Evolutionary conservation across 2,888 invertebrate species (phyloP), one percentile per base, ranked within the genome.

Genomic region (Athripsodes cinereus): DNA sequence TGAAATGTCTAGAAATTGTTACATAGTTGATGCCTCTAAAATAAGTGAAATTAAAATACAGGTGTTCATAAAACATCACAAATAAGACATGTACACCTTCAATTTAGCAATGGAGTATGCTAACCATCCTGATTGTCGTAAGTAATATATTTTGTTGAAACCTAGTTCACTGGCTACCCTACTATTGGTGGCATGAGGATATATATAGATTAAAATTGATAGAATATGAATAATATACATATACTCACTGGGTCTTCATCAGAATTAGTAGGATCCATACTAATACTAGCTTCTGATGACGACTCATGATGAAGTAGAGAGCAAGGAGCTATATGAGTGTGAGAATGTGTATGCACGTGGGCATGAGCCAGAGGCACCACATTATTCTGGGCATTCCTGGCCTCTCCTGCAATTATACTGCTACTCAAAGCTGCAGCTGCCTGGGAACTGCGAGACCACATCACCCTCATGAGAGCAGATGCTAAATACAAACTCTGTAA

Each of bases 391-490:
- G 21, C 71, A 58, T 58, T 68, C 70, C 65, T 71, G 66, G 44
- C 31, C 50, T 51, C 64, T 67, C 67, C 52, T 78, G 64, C 68
- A 5, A 40, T 40, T 2, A 16, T 16, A 13, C 40, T 16, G 16
- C 13, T 40, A 8, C 69, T 66, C 34, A 63, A 55, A 20, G 60
- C 56, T 6, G 63, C 55, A 2, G 64, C 56, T 61, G 68, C 72
- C 57, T 68, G 71, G 53, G 74, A 78, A 48, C 85, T 87, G 21
- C 91, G 86, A 1, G 91, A 88, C 95, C 95, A 96, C 72, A 96
- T 87, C 66, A 92, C 88, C 69, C 95, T 94, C 65, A 91, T 91
- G 61, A 96, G 74, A 1, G 93, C 92, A 2, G 93, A 94, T 1
- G 94, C 91, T 64, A 96, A 80, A 72, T 91, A 92, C 62, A 96